Percentiles rank a stretch among this genome's conserved stretches.
Evolutionary conservation across 2,888 invertebrate species (phyloP).

Genomic region (Chrysotoxum bicinctum): DNA sequence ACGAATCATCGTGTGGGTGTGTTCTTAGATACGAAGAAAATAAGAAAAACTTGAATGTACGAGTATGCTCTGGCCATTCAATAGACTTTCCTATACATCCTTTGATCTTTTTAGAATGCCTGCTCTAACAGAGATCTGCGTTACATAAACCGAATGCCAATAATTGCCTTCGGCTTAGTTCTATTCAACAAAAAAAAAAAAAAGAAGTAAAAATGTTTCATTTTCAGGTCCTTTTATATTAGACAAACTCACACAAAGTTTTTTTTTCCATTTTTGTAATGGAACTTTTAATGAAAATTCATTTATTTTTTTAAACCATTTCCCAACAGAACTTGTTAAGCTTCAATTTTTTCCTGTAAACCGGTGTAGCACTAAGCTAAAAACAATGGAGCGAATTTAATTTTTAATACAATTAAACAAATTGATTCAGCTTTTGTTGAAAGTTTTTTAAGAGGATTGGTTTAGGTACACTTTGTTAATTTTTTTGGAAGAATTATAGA

Average conservation of each 20-base stretch:
- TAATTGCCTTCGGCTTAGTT: not conserved
- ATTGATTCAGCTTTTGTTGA: not conserved
- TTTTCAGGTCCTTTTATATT: not conserved
- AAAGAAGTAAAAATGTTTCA: not conserved
- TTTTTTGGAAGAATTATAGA: no score
- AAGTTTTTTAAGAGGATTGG: slow-evolving; percentile 20
- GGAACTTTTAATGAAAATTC: not conserved
- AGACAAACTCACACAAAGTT: not conserved
- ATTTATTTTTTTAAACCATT: not conserved
- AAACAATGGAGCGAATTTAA: not conserved
- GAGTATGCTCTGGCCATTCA: not conserved
- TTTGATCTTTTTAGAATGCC: slow-evolving; percentile 6
- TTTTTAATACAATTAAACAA: not conserved
- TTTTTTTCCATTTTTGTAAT: not conserved
- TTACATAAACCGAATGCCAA: slow-evolving; percentile 1
- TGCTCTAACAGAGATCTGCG: not conserved
- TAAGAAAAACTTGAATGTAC: not conserved
- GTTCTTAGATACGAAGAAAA: not conserved
- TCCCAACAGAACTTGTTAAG: not conserved
- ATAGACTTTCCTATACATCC: not conserved
- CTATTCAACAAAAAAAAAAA: not conserved
- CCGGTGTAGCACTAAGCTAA: not conserved
- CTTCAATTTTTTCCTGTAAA: not conserved
- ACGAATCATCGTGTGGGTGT: slow-evolving; percentile 1
- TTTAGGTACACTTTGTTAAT: no score